Evolutionary conservation across 2,113 vertebrate genomes (phyloP), one percentile per base, ranked within the genome.

Genomic region (Oreochromis niloticus): DNA sequence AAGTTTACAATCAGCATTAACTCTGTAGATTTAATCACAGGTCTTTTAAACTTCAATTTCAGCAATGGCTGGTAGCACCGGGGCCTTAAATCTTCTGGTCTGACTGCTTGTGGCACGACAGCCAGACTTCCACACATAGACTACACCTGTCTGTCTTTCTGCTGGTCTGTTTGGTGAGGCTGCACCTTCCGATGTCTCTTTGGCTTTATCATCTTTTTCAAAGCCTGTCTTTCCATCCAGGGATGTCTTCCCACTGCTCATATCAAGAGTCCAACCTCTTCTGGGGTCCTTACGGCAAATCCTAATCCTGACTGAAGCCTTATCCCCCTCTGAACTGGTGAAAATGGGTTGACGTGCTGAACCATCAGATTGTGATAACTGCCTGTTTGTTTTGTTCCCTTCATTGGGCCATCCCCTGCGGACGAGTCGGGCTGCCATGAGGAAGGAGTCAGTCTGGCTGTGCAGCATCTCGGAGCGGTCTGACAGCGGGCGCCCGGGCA

Each of bases 361-460:
- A 19, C 2, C 2, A 13, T 50, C 1, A 0, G 4, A 4, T 19
- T 9, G 7, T 27, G 41, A 43, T 27, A 6, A 1, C 2, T 63
- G 79, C 14, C 63, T 12, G 8, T 43, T 34, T 10, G 39, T 54
- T 3, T 34, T 63, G 39, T 24, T 82, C 14, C 7, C 83, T 7
- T 87, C 85, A 0, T 87, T 46, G 7, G n/a, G 32, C 85, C 85
- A 90, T 68, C 92, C 91, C 81, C 85, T n/a, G 7, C 94, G 94
- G 13, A 68, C 0, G 1, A 94, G 82, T n/a, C 94, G 87, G 4
- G 94, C 94, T 2, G 94, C 94, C 0, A 82, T 82, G 66, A 95
- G 92, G 87, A 93, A 59, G 3, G 93, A 88, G 79, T 95, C 93
- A 0, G 85, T 0, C 19, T 86, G 52, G 17, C 11, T 22, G 7